Conservation (phyloP, 2,888 invertebrate genomes). For the Agrotis segetum region DNA sequence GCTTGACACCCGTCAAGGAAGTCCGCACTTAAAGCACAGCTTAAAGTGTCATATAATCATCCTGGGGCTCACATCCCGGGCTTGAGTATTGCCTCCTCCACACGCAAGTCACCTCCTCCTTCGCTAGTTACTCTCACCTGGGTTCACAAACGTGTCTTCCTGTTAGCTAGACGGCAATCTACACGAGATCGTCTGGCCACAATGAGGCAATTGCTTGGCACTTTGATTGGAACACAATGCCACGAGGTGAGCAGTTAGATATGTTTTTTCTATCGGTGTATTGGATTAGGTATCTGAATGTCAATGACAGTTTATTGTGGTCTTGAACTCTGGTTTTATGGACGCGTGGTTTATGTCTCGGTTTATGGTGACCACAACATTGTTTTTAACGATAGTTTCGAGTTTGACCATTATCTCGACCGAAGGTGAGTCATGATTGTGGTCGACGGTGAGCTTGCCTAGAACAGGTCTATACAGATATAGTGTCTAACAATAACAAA, state of each 20-base stretch:
- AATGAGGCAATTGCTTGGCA: conserved; percentile 54
- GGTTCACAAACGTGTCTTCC: conserved; percentile 33
- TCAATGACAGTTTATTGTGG: conserved; percentile 33
- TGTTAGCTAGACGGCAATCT: conserved; percentile 33
- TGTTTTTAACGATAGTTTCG: too few species aligned
- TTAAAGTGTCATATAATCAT: too few species aligned
- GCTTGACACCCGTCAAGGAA: too few species aligned
- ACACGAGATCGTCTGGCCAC: conserved; percentile 37
- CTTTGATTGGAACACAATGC: conserved; percentile 58
- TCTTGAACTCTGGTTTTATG: conserved; percentile 26
- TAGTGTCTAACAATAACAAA: too few species aligned
- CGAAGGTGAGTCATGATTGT: too few species aligned
- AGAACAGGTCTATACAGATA: too few species aligned
- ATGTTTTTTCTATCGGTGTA: conserved; percentile 29
- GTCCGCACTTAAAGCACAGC: too few species aligned
- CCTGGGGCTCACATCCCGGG: too few species aligned
- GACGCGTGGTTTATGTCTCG: neutral
- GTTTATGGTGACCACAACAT: neutral
- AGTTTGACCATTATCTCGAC: too few species aligned
- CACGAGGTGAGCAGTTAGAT: conserved; percentile 41
- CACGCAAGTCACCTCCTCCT: too few species aligned
- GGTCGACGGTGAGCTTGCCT: too few species aligned
- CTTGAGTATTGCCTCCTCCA: too few species aligned
- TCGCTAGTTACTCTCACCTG: conserved; percentile 18
- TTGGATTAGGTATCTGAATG: conserved; percentile 30